Conservation (phyloP, 2,888 invertebrate genomes). For the Aporophyla lueneburgensis region DNA sequence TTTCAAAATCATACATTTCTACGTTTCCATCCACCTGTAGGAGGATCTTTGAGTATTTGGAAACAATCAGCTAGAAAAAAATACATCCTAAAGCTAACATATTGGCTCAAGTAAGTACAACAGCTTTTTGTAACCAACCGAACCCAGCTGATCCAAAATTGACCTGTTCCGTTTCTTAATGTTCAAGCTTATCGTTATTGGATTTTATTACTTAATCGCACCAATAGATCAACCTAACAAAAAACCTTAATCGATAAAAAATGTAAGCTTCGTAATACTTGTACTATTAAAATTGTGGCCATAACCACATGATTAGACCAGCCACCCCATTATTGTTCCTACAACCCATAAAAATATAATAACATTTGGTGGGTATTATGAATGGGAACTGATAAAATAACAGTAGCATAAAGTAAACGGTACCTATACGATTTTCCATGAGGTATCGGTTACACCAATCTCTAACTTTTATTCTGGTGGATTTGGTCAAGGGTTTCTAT, state of each 20-base stretch:
- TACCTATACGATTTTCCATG: constrained; percentile 35
- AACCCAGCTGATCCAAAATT: constrained; percentile 72
- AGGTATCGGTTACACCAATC: background rate
- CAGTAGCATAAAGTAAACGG: constrained; percentile 54
- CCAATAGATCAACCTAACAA: constrained; percentile 78
- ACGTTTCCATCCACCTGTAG: background rate
- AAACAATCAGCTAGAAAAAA: background rate
- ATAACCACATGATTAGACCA: constrained; percentile 60
- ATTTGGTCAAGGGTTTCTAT: background rate
- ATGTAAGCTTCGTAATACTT: constrained; percentile 58
- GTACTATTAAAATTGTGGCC: constrained; percentile 55
- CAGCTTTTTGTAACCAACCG: constrained; percentile 34
- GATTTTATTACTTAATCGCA: constrained; percentile 86
- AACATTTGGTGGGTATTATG: constrained; percentile 51
- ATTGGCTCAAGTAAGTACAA: constrained; percentile 3
- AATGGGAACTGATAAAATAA: constrained; percentile 43
- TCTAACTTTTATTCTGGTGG: constrained; percentile 6
- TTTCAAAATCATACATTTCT: background rate
- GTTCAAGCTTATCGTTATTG: constrained; percentile 77
- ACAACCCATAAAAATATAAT: constrained; percentile 58
- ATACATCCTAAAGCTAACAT: background rate
- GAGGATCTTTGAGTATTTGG: background rate
- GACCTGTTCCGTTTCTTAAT: constrained; percentile 82
- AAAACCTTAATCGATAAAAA: constrained; percentile 70
- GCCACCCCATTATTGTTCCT: constrained; percentile 57